Base-by-base conservation (phyloP, 2,113 vertebrate genomes). In the Prinia subflava region DNA sequence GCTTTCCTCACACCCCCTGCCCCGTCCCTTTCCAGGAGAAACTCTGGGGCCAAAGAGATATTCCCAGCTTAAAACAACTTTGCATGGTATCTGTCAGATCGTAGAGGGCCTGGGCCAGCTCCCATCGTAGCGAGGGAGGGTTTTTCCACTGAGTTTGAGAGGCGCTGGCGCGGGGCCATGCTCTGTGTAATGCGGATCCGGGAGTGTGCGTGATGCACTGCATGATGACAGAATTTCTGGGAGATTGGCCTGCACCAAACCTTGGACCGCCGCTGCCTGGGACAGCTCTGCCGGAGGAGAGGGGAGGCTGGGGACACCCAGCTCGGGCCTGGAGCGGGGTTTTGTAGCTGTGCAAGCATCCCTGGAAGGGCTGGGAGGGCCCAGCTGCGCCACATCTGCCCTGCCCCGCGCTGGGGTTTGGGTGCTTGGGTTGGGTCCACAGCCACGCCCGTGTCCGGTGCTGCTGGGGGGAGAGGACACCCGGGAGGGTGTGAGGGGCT, bases 201-300 rank as follows among this genome's bases (percentile, higher is more conserved):
- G 95, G 53, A 91, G 92, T 16, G 93, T 96, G 95, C 94, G 92
- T 95, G 96, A 96, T 94, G 95, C 95, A 9, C 90, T 91, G 93
- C 94, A 95, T 95, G 95, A 96, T 96, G 95, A 96, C 94, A 96
- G 92, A 94, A 92, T 94, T 96, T 95, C 93, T 96, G 96, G 88
- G 94, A 96, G 95, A 96, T 94, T 91, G 93, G 94, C 93, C 95
- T 86, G 94, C 88, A 92, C n/a, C 41, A 33, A 92, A 46, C 94
- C 82, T 94, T 90, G 93, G 93, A 85, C 33, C 0, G 50, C 55
- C 0, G 42, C 67, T 90, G 83, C 35, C 55, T 23, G 63, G 60
- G 90, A 83, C 71, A 1, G 44, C 79, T 92, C 83, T 1, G 10
- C 74, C 1, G 6, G 62, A 35, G 84, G 84, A 94, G 68, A 0